Percentiles rank a stretch among this genome's conserved stretches.
These are phyloP conservation scores for Cremastobaeus sp. DNA, from an alignment of 2,888 invertebrate genomes.

Conservation along the genomic window DNA sequence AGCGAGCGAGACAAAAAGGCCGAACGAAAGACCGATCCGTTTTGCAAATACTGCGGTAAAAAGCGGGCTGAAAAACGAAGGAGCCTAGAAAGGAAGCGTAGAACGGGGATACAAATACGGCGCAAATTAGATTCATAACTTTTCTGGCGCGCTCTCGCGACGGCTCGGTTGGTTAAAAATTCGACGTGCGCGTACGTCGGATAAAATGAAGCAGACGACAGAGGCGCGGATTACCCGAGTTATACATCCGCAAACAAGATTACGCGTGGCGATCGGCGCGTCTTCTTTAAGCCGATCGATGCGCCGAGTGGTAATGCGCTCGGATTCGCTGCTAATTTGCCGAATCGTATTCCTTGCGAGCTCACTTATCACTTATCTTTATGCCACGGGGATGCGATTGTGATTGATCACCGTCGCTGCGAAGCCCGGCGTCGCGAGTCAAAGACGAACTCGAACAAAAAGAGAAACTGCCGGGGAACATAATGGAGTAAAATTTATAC, in stretches of 20 bases:
- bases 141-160: slow-evolving; percentile 74
- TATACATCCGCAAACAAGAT: slow-evolving; percentile 75
- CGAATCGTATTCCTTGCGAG: slow-evolving; percentile 34
- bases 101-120: slow-evolving; percentile 70
- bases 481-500: slow-evolving; percentile 77
- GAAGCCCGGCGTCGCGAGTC: slow-evolving; percentile 68
- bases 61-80: slow-evolving; percentile 41
- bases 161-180: slow-evolving; percentile 76
- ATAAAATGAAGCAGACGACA: slow-evolving; percentile 68
- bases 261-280: slow-evolving; percentile 68
- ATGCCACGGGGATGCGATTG: slow-evolving; percentile 36
- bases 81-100: slow-evolving; percentile 31
- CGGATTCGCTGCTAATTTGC: slow-evolving; percentile 52
- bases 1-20: slow-evolving; percentile 3
- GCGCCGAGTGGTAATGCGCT: slow-evolving; percentile 26
- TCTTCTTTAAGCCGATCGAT: slow-evolving; percentile 55
- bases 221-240: slow-evolving; percentile 73
- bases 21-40: slow-evolving; percentile 12
- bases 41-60: slow-evolving; percentile 37
- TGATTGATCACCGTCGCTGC: slow-evolving; percentile 71
- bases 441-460: slow-evolving; percentile 72
- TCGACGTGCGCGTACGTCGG: slow-evolving; percentile 73
- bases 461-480: slow-evolving; percentile 66
- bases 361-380: slow-evolving; percentile 38
- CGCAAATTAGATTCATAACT: slow-evolving; percentile 78